These are phyloP conservation scores for Drosophila kikkawai DNA, from an alignment of 1,140 invertebrate genomes.

Conservation along the genomic window DNA sequence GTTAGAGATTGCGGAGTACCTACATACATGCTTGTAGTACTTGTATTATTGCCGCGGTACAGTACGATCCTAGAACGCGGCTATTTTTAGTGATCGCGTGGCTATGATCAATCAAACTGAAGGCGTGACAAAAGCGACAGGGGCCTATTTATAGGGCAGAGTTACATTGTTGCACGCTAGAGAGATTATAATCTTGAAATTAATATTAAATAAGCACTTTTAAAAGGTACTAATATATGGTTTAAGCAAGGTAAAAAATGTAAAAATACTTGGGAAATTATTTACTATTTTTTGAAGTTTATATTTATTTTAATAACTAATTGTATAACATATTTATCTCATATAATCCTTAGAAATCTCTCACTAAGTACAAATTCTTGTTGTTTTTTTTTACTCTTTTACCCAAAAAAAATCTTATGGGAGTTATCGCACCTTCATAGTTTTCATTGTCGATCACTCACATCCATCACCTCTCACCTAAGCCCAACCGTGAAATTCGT, in stretches of 20 bases:
- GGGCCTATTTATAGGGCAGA: constrained; percentile 22
- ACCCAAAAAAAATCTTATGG: not conserved
- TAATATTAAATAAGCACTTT: constrained; percentile 4
- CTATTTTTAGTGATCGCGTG: constrained; percentile 46
- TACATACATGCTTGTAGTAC: constrained; percentile 24
- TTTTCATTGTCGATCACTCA: constrained; percentile 29
- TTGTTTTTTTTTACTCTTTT: not conserved
- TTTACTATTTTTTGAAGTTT: not conserved
- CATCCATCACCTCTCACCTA: constrained; percentile 28
- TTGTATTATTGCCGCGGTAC: constrained; percentile 47
- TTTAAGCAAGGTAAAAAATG: too few species aligned
- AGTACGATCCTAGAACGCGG: constrained; percentile 56
- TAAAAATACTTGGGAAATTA: not conserved
- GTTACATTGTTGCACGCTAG: not conserved
- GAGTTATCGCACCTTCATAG: constrained; percentile 22
- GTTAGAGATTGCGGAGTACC: constrained; percentile 18
- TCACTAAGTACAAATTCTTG: not conserved
- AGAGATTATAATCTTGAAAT: not conserved
- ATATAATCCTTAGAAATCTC: too few species aligned
- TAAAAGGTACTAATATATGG: not conserved
- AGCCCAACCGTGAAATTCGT: constrained; percentile 9
- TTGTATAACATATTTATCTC: not conserved
- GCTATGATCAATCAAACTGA: constrained; percentile 47
- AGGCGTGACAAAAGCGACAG: constrained; percentile 43
- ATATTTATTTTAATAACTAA: not conserved